These are phyloP conservation scores for Lemur catta DNA, from an alignment of 2,797 vertebrate species.

Conservation along the genomic window DNA sequence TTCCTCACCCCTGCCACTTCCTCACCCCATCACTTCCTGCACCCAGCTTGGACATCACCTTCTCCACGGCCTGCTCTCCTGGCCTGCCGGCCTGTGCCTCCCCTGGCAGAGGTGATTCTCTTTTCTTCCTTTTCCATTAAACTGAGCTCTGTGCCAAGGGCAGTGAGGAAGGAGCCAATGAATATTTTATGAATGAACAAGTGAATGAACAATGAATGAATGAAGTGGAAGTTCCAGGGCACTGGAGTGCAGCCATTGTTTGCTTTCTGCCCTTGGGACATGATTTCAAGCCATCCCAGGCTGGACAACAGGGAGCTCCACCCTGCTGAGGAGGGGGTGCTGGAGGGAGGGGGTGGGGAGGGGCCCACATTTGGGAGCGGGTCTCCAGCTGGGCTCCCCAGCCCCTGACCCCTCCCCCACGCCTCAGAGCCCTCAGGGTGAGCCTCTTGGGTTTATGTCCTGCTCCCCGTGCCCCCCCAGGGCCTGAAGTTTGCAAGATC, in stretches of 20 bases:
- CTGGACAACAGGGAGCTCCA: neutral
- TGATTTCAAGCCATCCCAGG: neutral
- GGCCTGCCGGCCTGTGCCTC: neutral
- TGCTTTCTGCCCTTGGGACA: neutral
- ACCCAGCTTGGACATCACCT: neutral
- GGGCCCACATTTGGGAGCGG: neutral
- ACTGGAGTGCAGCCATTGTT: neutral
- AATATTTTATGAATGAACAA: neutral
- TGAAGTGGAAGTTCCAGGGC: neutral
- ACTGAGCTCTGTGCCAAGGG: neutral
- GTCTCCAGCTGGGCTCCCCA: neutral
- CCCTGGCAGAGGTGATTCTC: neutral
- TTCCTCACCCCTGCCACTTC: neutral
- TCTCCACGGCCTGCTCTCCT: neutral
- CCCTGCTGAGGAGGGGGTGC: neutral
- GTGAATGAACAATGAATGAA: neutral
- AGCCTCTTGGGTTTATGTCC: neutral
- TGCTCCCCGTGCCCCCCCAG: too few relatives aligned
- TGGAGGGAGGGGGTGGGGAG: neutral
- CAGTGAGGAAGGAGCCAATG: neutral
- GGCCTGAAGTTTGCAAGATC: neutral
- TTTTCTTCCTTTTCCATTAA: neutral
- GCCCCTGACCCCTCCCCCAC: neutral
- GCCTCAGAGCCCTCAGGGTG: neutral
- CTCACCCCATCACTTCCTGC: neutral